Evolutionary conservation across 2,113 vertebrate genomes (phyloP).

Genomic region (Menidia beryllina): DNA sequence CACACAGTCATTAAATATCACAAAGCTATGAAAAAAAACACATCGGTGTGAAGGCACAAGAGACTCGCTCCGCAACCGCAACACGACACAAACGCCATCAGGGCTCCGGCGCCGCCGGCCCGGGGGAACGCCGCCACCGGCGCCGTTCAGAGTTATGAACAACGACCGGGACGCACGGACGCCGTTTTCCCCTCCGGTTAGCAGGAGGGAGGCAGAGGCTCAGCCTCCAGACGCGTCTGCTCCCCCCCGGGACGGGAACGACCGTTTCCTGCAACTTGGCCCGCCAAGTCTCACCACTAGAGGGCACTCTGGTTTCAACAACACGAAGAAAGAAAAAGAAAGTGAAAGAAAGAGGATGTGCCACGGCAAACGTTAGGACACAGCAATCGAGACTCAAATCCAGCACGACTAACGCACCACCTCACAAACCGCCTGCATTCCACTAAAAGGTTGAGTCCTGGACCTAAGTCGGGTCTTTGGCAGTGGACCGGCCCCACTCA

Average conservation of each 20-base stretch:
- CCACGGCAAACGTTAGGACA: constrained; percentile 76
- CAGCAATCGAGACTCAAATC: constrained; percentile 73
- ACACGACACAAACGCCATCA: constrained; percentile 71
- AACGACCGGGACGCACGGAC: too few species aligned
- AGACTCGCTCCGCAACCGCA: constrained; percentile 76
- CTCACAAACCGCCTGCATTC: neutral
- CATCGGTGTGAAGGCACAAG: constrained; percentile 73
- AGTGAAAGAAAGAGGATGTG: constrained; percentile 58
- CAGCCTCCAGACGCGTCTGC: constrained; percentile 41
- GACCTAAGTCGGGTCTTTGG: constrained; percentile 22
- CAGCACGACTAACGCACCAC: constrained; percentile 35
- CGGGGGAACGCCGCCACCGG: constrained; percentile 22
- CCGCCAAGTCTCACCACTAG: constrained; percentile 87
- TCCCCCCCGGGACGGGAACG: constrained; percentile 51
- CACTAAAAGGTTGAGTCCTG: constrained; percentile 14
- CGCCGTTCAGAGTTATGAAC: constrained; percentile 15
- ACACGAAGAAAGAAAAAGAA: constrained; percentile 60
- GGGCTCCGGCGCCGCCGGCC: constrained; percentile 54
- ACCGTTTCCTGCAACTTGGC: constrained; percentile 83
- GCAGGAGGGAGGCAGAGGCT: neutral
- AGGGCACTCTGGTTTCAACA: constrained; percentile 76
- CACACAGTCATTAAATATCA: constrained; percentile 74
- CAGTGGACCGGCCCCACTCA: constrained; percentile 24
- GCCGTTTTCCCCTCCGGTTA: neutral
- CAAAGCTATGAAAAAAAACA: constrained; percentile 82